A percentile compares a stretch with the other conserved stretches of the same genome.
These are phyloP conservation scores for Homarus gammarus DNA, from an alignment of 2,888 invertebrate species.

Conservation along the genomic window DNA sequence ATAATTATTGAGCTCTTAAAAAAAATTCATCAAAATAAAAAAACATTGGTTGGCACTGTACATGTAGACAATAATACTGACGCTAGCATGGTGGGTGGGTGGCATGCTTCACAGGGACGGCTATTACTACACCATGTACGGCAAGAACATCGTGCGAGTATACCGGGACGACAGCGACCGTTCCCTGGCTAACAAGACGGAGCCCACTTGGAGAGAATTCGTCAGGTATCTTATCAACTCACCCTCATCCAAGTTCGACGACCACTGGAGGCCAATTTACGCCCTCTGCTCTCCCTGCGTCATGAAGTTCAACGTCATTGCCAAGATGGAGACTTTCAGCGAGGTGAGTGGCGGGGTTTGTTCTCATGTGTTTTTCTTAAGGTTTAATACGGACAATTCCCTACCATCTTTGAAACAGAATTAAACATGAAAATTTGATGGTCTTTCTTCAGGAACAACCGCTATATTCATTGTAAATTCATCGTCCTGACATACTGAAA, in stretches of 20 bases:
- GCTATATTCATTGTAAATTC: too few relatives aligned
- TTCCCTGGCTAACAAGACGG: conserved; percentile 51
- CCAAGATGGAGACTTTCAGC: conserved; percentile 79
- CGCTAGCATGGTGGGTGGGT: too few relatives aligned
- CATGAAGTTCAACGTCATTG: conserved; percentile 79
- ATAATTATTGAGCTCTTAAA: too few relatives aligned
- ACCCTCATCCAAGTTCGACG: conserved; percentile 77
- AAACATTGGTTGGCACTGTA: too few relatives aligned
- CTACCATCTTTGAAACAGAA: too few relatives aligned
- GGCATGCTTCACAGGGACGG: conserved; percentile 61
- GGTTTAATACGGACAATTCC: too few relatives aligned
- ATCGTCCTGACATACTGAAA: too few relatives aligned
- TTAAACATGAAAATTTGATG: too few relatives aligned
- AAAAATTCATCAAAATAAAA: too few relatives aligned
- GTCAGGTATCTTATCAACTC: conserved; percentile 66
- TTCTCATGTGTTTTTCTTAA: too few relatives aligned
- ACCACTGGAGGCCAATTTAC: conserved; percentile 79
- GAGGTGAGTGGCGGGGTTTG: conserved; percentile 74
- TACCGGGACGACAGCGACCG: conserved; percentile 46
- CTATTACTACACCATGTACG: conserved; percentile 72
- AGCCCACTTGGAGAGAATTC: conserved; percentile 71
- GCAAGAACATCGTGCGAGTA: conserved; percentile 63
- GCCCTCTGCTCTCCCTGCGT: conserved; percentile 79
- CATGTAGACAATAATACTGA: too few relatives aligned
- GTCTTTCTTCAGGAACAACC: too few relatives aligned